Evolutionary conservation across 2,888 invertebrate species (phyloP).

Genomic region (Osmoderma eremita): DNA sequence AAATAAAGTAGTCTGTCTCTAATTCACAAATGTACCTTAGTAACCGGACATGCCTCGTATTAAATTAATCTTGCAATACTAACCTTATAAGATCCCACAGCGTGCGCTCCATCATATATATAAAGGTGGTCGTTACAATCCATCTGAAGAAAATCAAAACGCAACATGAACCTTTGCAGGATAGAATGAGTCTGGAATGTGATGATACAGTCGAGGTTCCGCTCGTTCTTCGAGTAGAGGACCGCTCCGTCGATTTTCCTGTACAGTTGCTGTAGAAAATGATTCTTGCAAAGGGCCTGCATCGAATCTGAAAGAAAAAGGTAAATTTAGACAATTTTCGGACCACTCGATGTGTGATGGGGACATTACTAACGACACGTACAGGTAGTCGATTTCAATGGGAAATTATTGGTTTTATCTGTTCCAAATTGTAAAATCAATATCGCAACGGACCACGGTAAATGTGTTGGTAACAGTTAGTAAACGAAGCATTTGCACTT

Average conservation of each 20-base stretch:
- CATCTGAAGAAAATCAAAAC: constrained; percentile 89
- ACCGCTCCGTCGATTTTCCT: constrained; percentile 92
- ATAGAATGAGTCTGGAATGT: constrained; percentile 96
- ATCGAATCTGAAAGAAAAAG: constrained; percentile 78
- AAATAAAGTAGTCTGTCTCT: too few species aligned
- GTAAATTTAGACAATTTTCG: constrained; percentile 33
- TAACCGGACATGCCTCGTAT: too few species aligned
- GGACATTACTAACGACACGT: constrained; percentile 17
- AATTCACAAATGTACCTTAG: too few species aligned
- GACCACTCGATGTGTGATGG: constrained; percentile 2
- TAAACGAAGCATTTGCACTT: background rate
- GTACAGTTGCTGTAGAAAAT: constrained; percentile 88
- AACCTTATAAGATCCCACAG: constrained; percentile 88
- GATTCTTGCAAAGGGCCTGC: constrained; percentile 89
- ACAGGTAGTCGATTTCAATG: constrained; percentile 3
- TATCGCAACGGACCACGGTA: background rate
- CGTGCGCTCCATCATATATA: constrained; percentile 93
- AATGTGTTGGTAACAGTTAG: background rate
- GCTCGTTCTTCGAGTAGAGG: constrained; percentile 88
- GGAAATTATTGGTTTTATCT: constrained; percentile 32
- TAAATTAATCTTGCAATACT: constrained; percentile 48
- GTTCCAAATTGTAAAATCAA: constrained; percentile 31
- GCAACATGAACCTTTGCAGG: constrained; percentile 91
- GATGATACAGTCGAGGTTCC: constrained; percentile 90
- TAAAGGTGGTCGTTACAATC: constrained; percentile 95